Evolutionary conservation across 2,797 vertebrate genomes (phyloP).

Genomic region (Chiroxiphia lanceolata): DNA sequence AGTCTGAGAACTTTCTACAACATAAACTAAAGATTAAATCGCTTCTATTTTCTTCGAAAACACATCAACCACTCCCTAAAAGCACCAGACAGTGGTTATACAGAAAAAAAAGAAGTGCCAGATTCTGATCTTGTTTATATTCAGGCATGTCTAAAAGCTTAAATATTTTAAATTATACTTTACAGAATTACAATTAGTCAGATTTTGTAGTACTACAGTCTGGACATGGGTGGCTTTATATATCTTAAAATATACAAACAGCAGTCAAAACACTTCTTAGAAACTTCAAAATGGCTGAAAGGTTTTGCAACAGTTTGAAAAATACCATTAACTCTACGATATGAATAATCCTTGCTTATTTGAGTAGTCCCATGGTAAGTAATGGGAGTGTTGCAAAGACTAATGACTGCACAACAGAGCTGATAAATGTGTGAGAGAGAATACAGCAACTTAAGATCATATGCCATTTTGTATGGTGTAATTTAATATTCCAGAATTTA

Average conservation of each 20-base stretch:
- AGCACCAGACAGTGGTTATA: neutral
- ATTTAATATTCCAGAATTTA: conserved; percentile 17
- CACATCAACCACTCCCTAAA: neutral
- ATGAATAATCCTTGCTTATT: neutral
- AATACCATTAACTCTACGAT: neutral
- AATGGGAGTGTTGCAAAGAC: neutral
- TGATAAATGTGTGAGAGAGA: neutral
- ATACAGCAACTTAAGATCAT: neutral
- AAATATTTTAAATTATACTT: neutral
- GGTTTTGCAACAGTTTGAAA: neutral
- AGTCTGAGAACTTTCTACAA: neutral
- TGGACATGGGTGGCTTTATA: neutral
- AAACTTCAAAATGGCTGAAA: neutral
- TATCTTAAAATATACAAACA: neutral
- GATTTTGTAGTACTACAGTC: neutral
- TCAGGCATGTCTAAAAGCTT: neutral
- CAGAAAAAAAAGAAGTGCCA: neutral
- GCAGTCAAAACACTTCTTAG: neutral
- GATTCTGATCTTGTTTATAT: neutral
- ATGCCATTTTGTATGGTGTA: neutral
- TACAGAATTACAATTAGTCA: neutral
- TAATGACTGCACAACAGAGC: neutral
- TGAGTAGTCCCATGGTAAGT: neutral
- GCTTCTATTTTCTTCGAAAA: neutral
- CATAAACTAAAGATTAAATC: neutral